These are phyloP conservation scores for Larimichthys polyactis DNA, from an alignment of 2,113 vertebrate species.

Conservation along the genomic window DNA sequence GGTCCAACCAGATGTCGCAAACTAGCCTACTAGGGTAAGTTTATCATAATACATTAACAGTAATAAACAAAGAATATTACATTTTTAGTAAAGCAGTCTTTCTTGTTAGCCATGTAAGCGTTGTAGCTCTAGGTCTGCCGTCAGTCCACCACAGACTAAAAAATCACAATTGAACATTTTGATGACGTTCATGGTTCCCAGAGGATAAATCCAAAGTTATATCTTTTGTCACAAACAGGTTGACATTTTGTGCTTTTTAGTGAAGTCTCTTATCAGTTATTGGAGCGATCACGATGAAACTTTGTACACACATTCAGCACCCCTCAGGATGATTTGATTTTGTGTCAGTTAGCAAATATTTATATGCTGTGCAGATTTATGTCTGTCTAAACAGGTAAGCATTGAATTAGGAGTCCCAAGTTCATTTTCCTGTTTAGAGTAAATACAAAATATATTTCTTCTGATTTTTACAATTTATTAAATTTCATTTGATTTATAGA, in stretches of 20 bases:
- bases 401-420: not conserved
- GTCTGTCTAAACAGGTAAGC: not conserved
- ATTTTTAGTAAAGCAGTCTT: not conserved
- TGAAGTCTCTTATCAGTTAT: not conserved
- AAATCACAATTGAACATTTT: not conserved
- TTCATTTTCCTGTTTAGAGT: too few species aligned
- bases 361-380: not conserved
- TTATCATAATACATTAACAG: not conserved
- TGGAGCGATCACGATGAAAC: not conserved
- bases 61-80: too few species aligned
- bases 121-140: too few species aligned
- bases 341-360: not conserved
- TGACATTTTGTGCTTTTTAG: not conserved
- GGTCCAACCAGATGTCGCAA: not conserved
- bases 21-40: not conserved
- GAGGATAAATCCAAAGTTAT: not conserved
- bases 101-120: not conserved
- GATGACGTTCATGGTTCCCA: not conserved
- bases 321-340: not conserved
- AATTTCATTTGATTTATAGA: not conserved
- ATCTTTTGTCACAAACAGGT: not conserved
- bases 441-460: not conserved
- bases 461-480: not conserved
- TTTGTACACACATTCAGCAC: not conserved
- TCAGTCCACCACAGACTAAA: not conserved